Evolutionary conservation across 2,113 vertebrate genomes (phyloP).

Genomic region (Pao palembangensis): DNA sequence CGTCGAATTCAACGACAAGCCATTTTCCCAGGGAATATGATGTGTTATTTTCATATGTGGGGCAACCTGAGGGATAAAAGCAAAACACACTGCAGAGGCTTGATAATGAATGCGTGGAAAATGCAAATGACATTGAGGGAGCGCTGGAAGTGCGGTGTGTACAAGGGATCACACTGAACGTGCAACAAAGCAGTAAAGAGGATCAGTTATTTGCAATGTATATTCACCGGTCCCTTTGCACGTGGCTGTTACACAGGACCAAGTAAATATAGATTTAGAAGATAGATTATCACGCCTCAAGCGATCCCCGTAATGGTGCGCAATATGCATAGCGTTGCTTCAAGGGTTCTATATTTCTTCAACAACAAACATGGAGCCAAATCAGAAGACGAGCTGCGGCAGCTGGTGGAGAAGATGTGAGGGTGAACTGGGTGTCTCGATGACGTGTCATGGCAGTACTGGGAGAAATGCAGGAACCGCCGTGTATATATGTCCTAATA

Average conservation of each 20-base stretch:
- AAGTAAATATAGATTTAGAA: slow-evolving; percentile 57
- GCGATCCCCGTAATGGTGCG: slow-evolving; percentile 38
- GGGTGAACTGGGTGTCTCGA: no score
- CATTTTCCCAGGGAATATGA: slow-evolving; percentile 57
- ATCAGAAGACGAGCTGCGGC: slow-evolving; percentile 4
- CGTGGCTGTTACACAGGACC: slow-evolving; percentile 27
- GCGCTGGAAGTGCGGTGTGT: slow-evolving; percentile 31
- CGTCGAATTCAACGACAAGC: slow-evolving; percentile 30
- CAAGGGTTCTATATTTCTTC: slow-evolving; percentile 9
- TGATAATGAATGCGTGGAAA: slow-evolving; percentile 41
- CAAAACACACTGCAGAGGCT: slow-evolving; percentile 44
- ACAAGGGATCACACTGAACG: slow-evolving; percentile 28
- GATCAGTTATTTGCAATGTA: slow-evolving; percentile 41
- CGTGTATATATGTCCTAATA: no score
- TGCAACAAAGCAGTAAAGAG: slow-evolving; percentile 49
- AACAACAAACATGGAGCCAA: slow-evolving; percentile 11
- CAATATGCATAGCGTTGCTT: slow-evolving; percentile 25
- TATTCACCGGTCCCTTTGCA: slow-evolving; percentile 18
- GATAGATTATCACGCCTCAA: slow-evolving; percentile 40
- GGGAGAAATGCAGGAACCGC: no score
- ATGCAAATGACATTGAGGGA: slow-evolving; percentile 54
- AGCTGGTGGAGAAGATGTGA: background rate
- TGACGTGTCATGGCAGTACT: no score
- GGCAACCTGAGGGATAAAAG: slow-evolving; percentile 43
- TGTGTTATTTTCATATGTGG: slow-evolving; percentile 37